Evolutionary conservation across 2,888 invertebrate genomes (phyloP).

Genomic region (Drosophila kanekoi): DNA sequence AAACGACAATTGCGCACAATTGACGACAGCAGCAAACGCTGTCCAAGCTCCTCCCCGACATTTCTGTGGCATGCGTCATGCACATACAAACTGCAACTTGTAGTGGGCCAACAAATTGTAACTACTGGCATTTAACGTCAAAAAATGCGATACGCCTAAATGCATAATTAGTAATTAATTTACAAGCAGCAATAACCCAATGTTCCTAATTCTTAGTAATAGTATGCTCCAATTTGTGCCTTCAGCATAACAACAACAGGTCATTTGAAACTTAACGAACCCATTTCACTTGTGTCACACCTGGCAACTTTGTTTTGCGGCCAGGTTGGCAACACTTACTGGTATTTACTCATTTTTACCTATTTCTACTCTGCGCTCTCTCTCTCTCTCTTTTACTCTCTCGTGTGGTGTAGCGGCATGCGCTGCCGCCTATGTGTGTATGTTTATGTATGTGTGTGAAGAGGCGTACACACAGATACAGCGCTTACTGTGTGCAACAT

Average conservation of each 20-base stretch:
- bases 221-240: neutral
- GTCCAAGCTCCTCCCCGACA: slow-evolving; percentile 50
- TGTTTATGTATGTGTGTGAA: slow-evolving; percentile 21
- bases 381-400: slow-evolving; percentile 24
- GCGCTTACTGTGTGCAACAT: slow-evolving; percentile 60
- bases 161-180: slow-evolving; percentile 24
- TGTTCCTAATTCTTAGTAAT: slow-evolving; percentile 4
- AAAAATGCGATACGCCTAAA: slow-evolving; percentile 10
- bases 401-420: slow-evolving; percentile 65
- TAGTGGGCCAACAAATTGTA: slow-evolving; percentile 22
- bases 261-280: slow-evolving; percentile 60
- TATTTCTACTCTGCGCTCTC: slow-evolving; percentile 21
- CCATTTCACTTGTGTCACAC: slow-evolving; percentile 54
- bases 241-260: slow-evolving; percentile 43
- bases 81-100: slow-evolving; percentile 33
- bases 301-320: slow-evolving; percentile 62
- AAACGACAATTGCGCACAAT: slow-evolving; percentile 74
- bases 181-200: slow-evolving; percentile 23
- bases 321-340: slow-evolving; percentile 70
- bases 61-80: slow-evolving; percentile 59
- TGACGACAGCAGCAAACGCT: slow-evolving; percentile 47
- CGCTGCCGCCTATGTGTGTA: slow-evolving; percentile 36
- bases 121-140: slow-evolving; percentile 17
- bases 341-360: slow-evolving; percentile 37
- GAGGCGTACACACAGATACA: slow-evolving; percentile 65